Evolutionary conservation across 2,888 invertebrate species (phyloP), one percentile per base, ranked within the genome.

Genomic region (Pterobdella sp.): DNA sequence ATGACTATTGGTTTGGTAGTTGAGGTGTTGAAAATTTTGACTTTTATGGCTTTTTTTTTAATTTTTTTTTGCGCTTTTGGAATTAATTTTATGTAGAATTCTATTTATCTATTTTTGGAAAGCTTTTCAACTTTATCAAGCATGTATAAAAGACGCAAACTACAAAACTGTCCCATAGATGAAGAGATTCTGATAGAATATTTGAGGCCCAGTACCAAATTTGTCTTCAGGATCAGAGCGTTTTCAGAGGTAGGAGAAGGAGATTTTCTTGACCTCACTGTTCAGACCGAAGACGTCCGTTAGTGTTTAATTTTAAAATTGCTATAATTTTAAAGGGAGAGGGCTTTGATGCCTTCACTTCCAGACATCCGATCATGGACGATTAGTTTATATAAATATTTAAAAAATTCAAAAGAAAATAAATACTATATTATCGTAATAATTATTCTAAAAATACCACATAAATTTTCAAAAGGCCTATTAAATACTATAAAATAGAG

Each of bases 171-270:
- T 36, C 35, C 37, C 32, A 37, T 70, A 76, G 76, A 64, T 63
- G 73, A 76, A 18, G 68, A 72, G 37, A 65, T 77, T 34, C 56
- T 35, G 18, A 75, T 77, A 1, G 76, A 77, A 65, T 75, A 75
- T 34, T 73, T 77, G 49, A 64, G 73, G 37, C 75, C 77, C 7
- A 73, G 74, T 56, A 77, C 77, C 0, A 75, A 72, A 26, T 77
- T 74, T 66, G 42, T 75, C 42, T 74, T 77, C 70, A 63, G 63
- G 37, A 74, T 77, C 31, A 72, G 76, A 37, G 77, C 77, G 36
- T 52, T 65, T 22, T 75, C 75, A 22, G 76, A 75, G 56, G 76
- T 77, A 3, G 77, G 77, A 26, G 65, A 73, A 14, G 76, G 77
- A 1, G 71, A 66, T 4, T 37, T 67, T n/a, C 64, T 70, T 4